Percentiles rank a stretch among this genome's conserved stretches.
Conservation (phyloP, 2,113 vertebrate species). For the Labeo rohita region DNA sequence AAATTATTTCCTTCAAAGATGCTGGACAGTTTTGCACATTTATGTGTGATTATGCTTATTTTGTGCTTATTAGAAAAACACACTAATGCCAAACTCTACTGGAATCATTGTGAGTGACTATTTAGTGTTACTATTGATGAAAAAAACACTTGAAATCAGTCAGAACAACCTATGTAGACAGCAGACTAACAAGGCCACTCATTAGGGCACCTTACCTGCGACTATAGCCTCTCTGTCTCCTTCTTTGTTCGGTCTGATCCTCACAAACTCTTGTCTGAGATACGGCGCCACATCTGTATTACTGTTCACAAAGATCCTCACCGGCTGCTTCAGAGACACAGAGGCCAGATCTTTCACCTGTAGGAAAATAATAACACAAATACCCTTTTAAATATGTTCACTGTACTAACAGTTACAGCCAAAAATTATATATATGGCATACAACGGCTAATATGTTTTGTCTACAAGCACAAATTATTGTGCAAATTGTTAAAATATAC, state of each 20-base stretch:
- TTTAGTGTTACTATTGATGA: no score
- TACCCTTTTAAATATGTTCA: not conserved
- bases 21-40: not conserved
- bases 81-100: no score
- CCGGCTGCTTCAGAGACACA: constrained; percentile 89
- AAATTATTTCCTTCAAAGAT: not conserved
- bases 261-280: constrained; percentile 92
- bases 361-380: not conserved
- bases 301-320: constrained; percentile 96
- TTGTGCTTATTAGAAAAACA: no score
- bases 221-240: constrained; percentile 95
- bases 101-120: no score
- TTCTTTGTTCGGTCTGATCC: constrained; percentile 88
- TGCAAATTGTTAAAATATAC: not conserved
- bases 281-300: constrained; percentile 97
- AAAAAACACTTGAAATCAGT: no score
- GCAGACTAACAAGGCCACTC: no score
- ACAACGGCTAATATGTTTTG: not conserved
- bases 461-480: not conserved
- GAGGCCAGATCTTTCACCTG: constrained; percentile 97
- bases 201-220: constrained; percentile 81
- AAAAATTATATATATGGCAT: not conserved
- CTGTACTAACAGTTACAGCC: not conserved
- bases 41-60: no score
- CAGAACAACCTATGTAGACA: no score